Conservation (phyloP, 2,797 vertebrate species). For the Acrossocheilus wenchowensis region DNA sequence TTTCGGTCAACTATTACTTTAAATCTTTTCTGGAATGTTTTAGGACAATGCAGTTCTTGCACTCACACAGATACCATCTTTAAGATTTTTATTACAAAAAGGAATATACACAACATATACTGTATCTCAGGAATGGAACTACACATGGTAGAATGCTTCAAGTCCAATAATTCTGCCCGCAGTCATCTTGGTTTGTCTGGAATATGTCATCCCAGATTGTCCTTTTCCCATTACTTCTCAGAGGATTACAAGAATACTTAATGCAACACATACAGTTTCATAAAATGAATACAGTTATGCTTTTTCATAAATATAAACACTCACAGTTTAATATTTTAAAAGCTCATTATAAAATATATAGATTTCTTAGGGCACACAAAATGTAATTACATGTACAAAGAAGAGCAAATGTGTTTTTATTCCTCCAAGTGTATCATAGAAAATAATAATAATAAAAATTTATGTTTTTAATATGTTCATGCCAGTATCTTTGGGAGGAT, state of each 20-base stretch:
- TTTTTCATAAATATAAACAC: slow-evolving; percentile 71
- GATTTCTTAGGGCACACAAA: slow-evolving; percentile 65
- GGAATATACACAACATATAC: slow-evolving; percentile 63
- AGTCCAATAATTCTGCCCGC: slow-evolving; percentile 79
- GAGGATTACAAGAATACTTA: slow-evolving; percentile 69
- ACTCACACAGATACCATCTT: slow-evolving; percentile 27
- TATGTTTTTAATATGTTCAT: slow-evolving; percentile 42
- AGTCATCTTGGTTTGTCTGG: slow-evolving; percentile 76
- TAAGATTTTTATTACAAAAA: slow-evolving; percentile 76
- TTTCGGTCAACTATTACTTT: neutral
- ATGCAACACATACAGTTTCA: slow-evolving; percentile 59
- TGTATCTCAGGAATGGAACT: slow-evolving; percentile 61
- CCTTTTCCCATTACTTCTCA: slow-evolving; percentile 52
- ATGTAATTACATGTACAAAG: slow-evolving; percentile 48
- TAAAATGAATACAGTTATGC: slow-evolving; percentile 70
- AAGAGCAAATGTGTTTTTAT: slow-evolving; percentile 35
- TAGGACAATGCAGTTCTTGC: neutral
- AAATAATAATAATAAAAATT: slow-evolving; percentile 36
- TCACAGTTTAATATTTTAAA: slow-evolving; percentile 76
- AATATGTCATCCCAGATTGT: slow-evolving; percentile 60
- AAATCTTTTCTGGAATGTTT: neutral
- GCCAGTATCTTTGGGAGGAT: slow-evolving; percentile 46
- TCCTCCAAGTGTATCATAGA: slow-evolving; percentile 35
- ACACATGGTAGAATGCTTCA: slow-evolving; percentile 66
- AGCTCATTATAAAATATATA: slow-evolving; percentile 66